Conservation (phyloP, 1,140 invertebrate species). For the Hestina assimilis region DNA sequence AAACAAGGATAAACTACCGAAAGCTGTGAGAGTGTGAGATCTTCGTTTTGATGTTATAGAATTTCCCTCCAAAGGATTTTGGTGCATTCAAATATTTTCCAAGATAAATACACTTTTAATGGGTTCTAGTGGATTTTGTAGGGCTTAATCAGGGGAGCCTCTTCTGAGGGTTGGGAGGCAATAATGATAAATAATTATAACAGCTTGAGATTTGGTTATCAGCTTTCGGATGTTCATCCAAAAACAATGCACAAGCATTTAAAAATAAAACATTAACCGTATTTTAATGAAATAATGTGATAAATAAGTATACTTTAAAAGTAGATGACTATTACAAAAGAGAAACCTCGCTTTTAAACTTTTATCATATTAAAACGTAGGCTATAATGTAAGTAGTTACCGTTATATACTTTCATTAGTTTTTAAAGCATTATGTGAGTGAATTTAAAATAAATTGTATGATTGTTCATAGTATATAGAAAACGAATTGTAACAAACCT, state of each 20-base stretch:
- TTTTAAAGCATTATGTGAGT: not conserved
- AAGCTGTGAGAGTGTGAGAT: too few relatives aligned
- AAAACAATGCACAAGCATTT: not conserved
- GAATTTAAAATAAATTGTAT: not conserved
- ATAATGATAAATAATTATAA: too few relatives aligned
- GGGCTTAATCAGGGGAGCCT: too few relatives aligned
- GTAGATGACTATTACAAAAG: not conserved
- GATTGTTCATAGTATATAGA: not conserved
- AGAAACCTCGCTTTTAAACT: conserved; percentile 1
- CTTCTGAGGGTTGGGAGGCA: too few relatives aligned
- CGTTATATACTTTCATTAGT: not conserved
- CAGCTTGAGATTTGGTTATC: too few relatives aligned
- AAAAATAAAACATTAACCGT: not conserved
- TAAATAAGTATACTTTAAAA: not conserved
- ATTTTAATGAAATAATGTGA: not conserved
- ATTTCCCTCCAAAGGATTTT: too few relatives aligned
- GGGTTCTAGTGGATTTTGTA: too few relatives aligned
- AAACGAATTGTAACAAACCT: not conserved
- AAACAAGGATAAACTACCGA: too few relatives aligned
- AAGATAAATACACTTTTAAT: too few relatives aligned
- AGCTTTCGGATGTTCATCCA: too few relatives aligned
- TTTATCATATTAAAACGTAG: not conserved
- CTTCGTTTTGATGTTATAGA: too few relatives aligned
- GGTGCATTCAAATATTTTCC: too few relatives aligned
- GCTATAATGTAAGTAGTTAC: not conserved